Conservation (phyloP, 2,888 invertebrate genomes). For the Mythimna ferrago region DNA sequence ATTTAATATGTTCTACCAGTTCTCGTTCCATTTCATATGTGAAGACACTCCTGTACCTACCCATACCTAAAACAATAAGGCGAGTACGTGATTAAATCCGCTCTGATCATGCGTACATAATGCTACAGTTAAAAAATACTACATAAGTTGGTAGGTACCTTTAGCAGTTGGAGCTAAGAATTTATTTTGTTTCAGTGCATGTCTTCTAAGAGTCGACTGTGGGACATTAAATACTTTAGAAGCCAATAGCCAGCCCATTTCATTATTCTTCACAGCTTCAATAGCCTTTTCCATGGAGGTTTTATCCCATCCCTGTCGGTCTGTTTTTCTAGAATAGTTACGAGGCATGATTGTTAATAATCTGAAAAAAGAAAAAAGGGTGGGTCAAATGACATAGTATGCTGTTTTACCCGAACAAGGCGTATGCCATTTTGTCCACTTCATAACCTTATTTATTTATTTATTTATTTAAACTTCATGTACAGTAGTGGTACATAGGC, state of each 20-base stretch:
- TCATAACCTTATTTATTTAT: conserved; percentile 24
- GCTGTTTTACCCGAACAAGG: conserved; percentile 22
- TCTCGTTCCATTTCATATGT: conserved; percentile 34
- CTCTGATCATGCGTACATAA: conserved; percentile 1
- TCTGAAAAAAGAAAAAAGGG: conserved; percentile 2
- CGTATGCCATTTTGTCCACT: conserved; percentile 30
- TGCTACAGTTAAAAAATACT: conserved; percentile 5
- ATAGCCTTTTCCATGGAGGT: conserved; percentile 41
- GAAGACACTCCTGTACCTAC: conserved; percentile 6
- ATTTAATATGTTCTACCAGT: conserved; percentile 48
- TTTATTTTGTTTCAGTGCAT: conserved; percentile 24
- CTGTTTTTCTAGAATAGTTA: conserved; percentile 35
- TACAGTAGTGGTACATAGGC: too few relatives aligned
- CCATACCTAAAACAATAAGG: conserved; percentile 22
- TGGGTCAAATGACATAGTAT: conserved; percentile 42
- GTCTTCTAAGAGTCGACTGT: conserved; percentile 46
- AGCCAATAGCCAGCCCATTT: conserved; percentile 49
- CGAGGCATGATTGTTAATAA: conserved; percentile 31
- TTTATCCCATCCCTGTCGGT: conserved; percentile 37
- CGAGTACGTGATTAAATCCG: conserved; percentile 1
- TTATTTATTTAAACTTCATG: too few relatives aligned
- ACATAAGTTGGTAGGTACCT: conserved; percentile 11
- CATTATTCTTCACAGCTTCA: conserved; percentile 14
- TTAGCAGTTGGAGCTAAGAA: conserved; percentile 12
- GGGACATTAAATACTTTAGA: conserved; percentile 45